Conservation (phyloP, 2,888 invertebrate genomes). For the Brassicogethes aeneus region DNA sequence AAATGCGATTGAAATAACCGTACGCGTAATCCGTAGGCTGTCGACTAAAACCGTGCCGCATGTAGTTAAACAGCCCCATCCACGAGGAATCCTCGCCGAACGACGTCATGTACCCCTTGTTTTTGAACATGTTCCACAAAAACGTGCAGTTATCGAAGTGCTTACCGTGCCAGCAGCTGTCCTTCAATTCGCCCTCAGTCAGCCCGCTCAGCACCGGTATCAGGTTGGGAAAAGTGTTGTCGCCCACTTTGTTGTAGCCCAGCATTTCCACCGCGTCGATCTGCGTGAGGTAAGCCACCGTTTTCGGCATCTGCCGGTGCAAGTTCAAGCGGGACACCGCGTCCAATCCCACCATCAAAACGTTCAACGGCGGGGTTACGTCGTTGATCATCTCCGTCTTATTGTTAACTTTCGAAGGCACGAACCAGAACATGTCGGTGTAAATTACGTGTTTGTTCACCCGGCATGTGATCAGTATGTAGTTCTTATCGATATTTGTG, state of each 20-base stretch:
- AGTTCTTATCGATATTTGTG: constrained; percentile 50
- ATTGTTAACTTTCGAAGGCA: constrained; percentile 42
- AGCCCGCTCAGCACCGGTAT: constrained; percentile 71
- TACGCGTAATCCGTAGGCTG: constrained; percentile 82
- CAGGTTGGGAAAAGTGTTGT: constrained; percentile 89
- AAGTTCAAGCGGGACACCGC: constrained; percentile 80
- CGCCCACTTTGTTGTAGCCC: constrained; percentile 90
- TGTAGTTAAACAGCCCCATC: constrained; percentile 74
- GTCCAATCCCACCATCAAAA: constrained; percentile 77
- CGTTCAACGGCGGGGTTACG: constrained; percentile 43
- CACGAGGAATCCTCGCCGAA: constrained; percentile 75
- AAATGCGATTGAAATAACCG: constrained; percentile 61
- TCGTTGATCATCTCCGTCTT: constrained; percentile 7
- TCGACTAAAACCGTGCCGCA: constrained; percentile 64
- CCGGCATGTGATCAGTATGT: constrained; percentile 57
- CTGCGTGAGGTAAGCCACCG: constrained; percentile 49
- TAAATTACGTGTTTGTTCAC: constrained; percentile 46
- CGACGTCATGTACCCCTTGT: constrained; percentile 64
- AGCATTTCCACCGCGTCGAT: constrained; percentile 66
- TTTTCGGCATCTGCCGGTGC: constrained; percentile 72
- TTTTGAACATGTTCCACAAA: constrained; percentile 73
- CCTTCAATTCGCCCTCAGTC: constrained; percentile 53
- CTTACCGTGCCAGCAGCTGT: constrained; percentile 51
- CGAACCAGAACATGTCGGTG: constrained; percentile 60
- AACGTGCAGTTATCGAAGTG: constrained; percentile 74